Evolutionary conservation across 2,113 vertebrate species (phyloP).

Genomic region (Chinchilla lanigera): DNA sequence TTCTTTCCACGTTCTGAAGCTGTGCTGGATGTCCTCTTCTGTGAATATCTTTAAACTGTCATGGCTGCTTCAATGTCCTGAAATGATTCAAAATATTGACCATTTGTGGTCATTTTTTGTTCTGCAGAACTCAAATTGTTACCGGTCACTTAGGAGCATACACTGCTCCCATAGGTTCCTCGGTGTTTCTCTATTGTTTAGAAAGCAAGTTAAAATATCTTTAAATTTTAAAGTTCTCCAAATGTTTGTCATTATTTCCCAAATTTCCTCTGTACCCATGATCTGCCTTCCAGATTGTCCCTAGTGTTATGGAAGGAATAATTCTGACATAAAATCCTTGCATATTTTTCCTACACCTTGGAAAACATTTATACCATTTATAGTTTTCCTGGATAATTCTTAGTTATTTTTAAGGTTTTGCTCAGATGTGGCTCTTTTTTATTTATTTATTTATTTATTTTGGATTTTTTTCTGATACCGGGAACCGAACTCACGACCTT

Average conservation of each 20-base stretch:
- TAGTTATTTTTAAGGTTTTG: neutral
- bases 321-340: neutral
- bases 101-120: neutral
- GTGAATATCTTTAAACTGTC: neutral
- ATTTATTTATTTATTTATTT: no score
- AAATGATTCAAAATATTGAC: neutral
- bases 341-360: neutral
- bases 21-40: neutral
- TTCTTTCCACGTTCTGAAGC: neutral
- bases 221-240: no score
- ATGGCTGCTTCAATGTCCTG: neutral
- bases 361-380: neutral
- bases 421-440: neutral
- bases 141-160: neutral
- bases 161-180: neutral
- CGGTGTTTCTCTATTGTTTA: neutral
- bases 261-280: neutral
- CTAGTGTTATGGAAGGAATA: fast-evolving
- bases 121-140: neutral
- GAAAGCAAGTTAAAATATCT: neutral
- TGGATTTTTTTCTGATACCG: no score
- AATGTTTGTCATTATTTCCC: fast-evolving
- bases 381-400: neutral
- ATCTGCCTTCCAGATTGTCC: neutral
- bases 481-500: no score